Percentiles rank a stretch among this genome's conserved stretches.
Evolutionary conservation across 2,113 vertebrate genomes (phyloP).

Genomic region (Tyto alba): DNA sequence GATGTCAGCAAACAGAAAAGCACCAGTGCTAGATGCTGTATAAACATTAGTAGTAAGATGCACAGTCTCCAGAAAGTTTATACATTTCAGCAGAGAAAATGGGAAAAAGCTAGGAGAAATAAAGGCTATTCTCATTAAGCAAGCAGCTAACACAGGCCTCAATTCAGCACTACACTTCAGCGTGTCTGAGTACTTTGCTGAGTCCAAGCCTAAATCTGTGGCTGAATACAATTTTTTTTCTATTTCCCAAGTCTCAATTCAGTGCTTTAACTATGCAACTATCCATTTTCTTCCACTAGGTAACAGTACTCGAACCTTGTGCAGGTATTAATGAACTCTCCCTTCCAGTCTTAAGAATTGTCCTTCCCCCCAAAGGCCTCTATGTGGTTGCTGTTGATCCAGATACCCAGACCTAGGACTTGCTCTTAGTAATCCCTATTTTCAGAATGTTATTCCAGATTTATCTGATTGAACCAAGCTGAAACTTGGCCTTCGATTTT

Average conservation of each 20-base stretch:
- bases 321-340: neutral
- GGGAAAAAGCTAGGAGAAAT: neutral
- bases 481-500: neutral
- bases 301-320: neutral
- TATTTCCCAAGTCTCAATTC: neutral
- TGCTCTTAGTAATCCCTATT: neutral
- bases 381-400: neutral
- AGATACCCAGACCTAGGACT: neutral
- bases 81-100: neutral
- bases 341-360: neutral
- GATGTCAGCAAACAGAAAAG: neutral
- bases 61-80: neutral
- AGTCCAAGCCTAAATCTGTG: neutral
- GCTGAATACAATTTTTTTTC: neutral
- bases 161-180: neutral
- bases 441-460: neutral
- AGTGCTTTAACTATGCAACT: neutral
- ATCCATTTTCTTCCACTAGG: neutral
- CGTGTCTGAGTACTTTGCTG: neutral
- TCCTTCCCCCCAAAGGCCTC: neutral
- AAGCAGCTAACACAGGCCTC: neutral
- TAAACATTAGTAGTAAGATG: rapidly evolving
- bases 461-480: neutral
- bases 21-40: neutral
- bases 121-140: neutral